Conservation (phyloP, 1,140 invertebrate species). For the Oncopodura yosiiana region DNA sequence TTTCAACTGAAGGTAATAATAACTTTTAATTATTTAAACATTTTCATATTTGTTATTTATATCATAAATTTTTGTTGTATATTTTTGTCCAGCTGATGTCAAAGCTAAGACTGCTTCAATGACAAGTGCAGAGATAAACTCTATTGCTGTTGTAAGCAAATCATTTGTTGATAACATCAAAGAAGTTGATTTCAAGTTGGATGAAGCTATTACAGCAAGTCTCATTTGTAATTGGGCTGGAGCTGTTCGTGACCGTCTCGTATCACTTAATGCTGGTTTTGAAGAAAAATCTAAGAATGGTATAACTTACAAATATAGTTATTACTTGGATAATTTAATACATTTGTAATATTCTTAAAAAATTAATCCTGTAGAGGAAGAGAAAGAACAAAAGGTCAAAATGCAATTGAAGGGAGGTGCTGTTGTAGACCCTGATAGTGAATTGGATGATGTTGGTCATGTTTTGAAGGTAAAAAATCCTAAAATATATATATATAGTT, state of each 20-base stretch:
- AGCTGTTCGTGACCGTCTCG: constrained; percentile 47
- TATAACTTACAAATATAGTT: not conserved
- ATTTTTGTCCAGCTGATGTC: constrained; percentile 48
- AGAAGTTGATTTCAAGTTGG: constrained; percentile 46
- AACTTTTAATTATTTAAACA: constrained; percentile 13
- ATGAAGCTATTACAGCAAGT: constrained; percentile 57
- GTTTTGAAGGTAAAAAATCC: constrained; percentile 55
- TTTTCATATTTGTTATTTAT: constrained; percentile 12
- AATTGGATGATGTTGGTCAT: constrained; percentile 66
- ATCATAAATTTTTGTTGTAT: not conserved
- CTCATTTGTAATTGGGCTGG: constrained; percentile 71
- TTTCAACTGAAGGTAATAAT: constrained; percentile 53
- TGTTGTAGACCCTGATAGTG: constrained; percentile 82
- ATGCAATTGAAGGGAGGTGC: constrained; percentile 75
- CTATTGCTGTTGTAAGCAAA: constrained; percentile 68
- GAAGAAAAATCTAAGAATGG: constrained; percentile 5
- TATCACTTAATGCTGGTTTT: constrained; percentile 13
- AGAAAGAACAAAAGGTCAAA: constrained; percentile 46
- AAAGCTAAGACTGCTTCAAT: constrained; percentile 58
- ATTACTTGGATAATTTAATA: not conserved
- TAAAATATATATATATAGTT: not conserved
- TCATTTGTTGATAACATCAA: constrained; percentile 58
- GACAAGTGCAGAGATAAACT: constrained; percentile 52
- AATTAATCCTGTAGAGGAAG: not conserved
- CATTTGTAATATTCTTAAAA: constrained; percentile 50